phyloP scores from a whole-genome alignment of 2,888 invertebrate species.

The Orthonychiurus folsomi region DNA sequence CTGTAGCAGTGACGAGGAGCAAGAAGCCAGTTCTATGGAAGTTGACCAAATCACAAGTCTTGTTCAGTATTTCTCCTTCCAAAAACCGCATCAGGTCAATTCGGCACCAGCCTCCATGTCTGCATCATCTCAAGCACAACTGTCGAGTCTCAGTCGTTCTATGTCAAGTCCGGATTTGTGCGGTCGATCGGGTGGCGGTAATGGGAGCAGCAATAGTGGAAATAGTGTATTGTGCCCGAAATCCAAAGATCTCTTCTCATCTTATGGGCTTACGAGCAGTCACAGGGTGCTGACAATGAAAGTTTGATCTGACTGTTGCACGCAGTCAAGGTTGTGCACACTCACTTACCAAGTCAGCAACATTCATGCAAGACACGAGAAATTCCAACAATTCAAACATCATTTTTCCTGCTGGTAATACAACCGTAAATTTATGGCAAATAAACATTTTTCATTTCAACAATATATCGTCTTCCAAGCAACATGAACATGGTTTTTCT shows the following conservation, averaged over 20 bases:
- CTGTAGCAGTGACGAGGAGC: conserved; percentile 32
- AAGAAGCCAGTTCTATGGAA: conserved; percentile 45
- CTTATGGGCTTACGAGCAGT: neutral
- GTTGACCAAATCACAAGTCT: conserved; percentile 53
- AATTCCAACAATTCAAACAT: too few species aligned
- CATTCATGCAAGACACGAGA: too few species aligned
- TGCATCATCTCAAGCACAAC: conserved; percentile 11
- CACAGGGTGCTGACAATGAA: neutral
- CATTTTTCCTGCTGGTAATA: too few species aligned
- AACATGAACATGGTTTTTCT: too few species aligned
- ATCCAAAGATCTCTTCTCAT: neutral
- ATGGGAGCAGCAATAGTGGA: neutral
- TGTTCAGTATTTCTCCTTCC: conserved; percentile 53
- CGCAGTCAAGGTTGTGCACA: too few species aligned
- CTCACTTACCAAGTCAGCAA: too few species aligned
- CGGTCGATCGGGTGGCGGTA: neutral
- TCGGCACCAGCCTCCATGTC: conserved; percentile 9
- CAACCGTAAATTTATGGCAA: too few species aligned
- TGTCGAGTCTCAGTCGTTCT: conserved; percentile 21
- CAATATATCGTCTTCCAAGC: too few species aligned
- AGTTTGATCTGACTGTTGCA: neutral
- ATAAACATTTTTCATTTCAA: too few species aligned
- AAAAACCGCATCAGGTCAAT: conserved; percentile 10
- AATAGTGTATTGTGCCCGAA: neutral
- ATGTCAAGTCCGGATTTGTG: conserved; percentile 33